Evolutionary conservation across 2,888 invertebrate species (phyloP).

Genomic region (Temnothorax ravouxi): DNA sequence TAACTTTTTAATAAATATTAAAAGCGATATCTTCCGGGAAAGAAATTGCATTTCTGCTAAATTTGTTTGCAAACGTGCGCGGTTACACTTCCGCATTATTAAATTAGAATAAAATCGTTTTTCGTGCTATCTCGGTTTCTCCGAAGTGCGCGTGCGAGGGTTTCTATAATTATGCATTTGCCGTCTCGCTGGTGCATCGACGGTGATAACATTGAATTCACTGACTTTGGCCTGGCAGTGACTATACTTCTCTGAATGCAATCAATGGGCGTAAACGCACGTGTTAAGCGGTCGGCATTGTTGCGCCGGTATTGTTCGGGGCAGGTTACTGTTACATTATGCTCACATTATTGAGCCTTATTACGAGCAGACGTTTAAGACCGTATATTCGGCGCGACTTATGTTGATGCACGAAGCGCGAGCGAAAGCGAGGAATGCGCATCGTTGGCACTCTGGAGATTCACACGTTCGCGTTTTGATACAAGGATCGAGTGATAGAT

Average conservation of each 20-base stretch:
- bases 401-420: constrained; percentile 3
- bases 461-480: background rate
- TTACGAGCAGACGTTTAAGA: constrained; percentile 63
- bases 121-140: background rate
- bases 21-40: background rate
- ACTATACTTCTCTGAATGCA: constrained; percentile 61
- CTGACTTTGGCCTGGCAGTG: constrained; percentile 54
- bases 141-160: background rate
- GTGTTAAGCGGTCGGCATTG: constrained; percentile 67
- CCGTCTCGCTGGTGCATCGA: constrained; percentile 19
- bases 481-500: background rate
- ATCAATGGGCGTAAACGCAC: constrained; percentile 68
- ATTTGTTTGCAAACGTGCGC: background rate
- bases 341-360: constrained; percentile 70
- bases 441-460: background rate
- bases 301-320: constrained; percentile 67
- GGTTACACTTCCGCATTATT: background rate
- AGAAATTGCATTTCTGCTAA: background rate
- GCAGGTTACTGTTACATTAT: constrained; percentile 72
- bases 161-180: constrained; percentile 51
- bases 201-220: constrained; percentile 37
- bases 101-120: constrained; percentile 11
- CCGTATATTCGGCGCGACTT: constrained; percentile 56
- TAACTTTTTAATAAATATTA: background rate
- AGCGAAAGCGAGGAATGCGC: constrained; percentile 9